Conservation (phyloP, 2,888 invertebrate genomes). For the Eurytoma californica region DNA sequence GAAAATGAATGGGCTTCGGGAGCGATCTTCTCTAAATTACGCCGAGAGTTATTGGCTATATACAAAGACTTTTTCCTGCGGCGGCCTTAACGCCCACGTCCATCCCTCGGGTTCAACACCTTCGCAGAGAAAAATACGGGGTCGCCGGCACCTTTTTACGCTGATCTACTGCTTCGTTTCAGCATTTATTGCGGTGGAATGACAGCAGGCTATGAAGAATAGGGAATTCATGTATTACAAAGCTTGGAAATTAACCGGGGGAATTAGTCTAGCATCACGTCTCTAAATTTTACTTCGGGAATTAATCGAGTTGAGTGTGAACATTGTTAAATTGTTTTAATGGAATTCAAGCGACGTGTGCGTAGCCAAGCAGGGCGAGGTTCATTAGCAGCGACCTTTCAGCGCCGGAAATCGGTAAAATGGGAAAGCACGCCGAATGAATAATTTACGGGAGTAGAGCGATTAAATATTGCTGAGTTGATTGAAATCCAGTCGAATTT, state of each 20-base stretch:
- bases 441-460: constrained; percentile 13
- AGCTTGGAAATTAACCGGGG: constrained; percentile 15
- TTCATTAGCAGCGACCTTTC: background rate
- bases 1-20: constrained; percentile 56
- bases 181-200: constrained; percentile 34
- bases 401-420: constrained; percentile 18
- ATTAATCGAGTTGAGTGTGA: constrained; percentile 27
- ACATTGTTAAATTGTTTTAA: constrained; percentile 36
- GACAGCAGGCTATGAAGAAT: background rate
- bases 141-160: constrained; percentile 13
- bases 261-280: too few species aligned
- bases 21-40: constrained; percentile 57
- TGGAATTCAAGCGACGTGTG: background rate
- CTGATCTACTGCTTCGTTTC: constrained; percentile 41
- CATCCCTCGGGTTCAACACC: constrained; percentile 37
- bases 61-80: constrained; percentile 44
- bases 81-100: constrained; percentile 28
- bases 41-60: constrained; percentile 57
- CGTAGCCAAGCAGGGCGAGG: background rate
- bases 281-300: background rate
- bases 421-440: background rate
- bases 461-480: constrained; percentile 14
- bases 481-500: background rate
- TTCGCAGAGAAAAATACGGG: constrained; percentile 26
- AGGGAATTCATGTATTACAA: constrained; percentile 39